Conservation (phyloP, 2,888 invertebrate species). For the Muscina levida region DNA sequence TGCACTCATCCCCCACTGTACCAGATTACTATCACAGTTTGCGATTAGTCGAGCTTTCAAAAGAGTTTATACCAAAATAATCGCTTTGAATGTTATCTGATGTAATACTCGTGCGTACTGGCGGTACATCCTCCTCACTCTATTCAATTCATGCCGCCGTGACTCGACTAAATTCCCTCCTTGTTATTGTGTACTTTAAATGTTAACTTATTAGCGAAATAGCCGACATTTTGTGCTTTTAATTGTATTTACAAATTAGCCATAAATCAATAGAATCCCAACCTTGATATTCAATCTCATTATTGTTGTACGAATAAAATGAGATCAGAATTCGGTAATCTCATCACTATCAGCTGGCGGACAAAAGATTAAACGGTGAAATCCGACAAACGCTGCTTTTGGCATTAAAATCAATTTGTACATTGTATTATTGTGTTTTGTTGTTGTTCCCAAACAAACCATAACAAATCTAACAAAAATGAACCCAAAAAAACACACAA, state of each 20-base stretch:
- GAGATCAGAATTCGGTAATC: constrained; percentile 9
- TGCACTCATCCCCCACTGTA: no score
- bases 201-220: constrained; percentile 18
- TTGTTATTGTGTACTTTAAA: no score
- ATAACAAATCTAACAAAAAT: background rate
- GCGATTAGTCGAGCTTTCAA: no score
- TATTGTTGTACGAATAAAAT: constrained; percentile 19
- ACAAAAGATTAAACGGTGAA: constrained; percentile 16
- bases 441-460: background rate
- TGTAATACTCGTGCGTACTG: no score
- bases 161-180: no score
- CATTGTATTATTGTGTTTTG: background rate
- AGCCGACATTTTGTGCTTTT: background rate
- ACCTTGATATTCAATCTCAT: constrained; percentile 1
- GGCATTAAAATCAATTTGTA: constrained; percentile 23
- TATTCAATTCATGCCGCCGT: no score
- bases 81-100: no score
- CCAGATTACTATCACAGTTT: no score
- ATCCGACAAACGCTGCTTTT: constrained; percentile 10
- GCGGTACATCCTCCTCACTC: no score
- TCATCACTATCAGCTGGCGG: background rate
- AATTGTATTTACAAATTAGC: constrained; percentile 12
- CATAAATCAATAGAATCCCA: constrained; percentile 10
- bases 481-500: background rate
- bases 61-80: no score